Conservation (phyloP, 1,140 invertebrate genomes). For the Papilio glaucus region DNA sequence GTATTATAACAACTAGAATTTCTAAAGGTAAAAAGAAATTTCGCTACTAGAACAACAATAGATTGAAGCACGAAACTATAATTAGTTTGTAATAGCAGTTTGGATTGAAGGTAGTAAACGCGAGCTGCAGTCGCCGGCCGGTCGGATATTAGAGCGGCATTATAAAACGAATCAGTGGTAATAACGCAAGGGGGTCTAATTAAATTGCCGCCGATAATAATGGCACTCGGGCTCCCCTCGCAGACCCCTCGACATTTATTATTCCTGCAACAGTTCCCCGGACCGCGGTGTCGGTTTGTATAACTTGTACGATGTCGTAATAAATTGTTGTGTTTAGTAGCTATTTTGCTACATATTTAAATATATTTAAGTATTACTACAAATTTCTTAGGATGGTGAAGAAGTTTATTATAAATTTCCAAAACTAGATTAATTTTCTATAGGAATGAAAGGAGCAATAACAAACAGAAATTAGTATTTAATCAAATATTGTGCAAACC, state of each 20-base stretch:
- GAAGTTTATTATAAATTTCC: no score
- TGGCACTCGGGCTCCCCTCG: constrained; percentile 75
- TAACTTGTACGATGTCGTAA: constrained; percentile 24
- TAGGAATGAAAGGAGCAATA: not conserved
- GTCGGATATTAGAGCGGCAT: constrained; percentile 72
- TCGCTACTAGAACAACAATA: constrained; percentile 26
- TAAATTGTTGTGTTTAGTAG: constrained; percentile 29
- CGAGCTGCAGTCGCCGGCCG: constrained; percentile 53
- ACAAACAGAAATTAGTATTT: not conserved
- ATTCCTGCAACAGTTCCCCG: constrained; percentile 70
- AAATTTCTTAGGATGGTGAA: not conserved
- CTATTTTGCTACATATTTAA: not conserved
- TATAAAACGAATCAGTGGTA: constrained; percentile 81
- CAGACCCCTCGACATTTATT: constrained; percentile 80
- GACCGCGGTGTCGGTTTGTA: constrained; percentile 41
- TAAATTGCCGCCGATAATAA: constrained; percentile 82
- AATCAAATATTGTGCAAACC: no score
- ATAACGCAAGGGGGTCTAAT: constrained; percentile 79
- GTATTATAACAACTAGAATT: not conserved
- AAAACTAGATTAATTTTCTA: no score
- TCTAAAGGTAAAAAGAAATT: constrained; percentile 7
- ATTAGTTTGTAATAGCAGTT: constrained; percentile 64
- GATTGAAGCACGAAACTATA: constrained; percentile 43
- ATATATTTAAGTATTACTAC: not conserved
- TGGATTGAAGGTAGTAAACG: constrained; percentile 63